Evolutionary conservation across 2,113 vertebrate species (phyloP).

Genomic region (Orientallactaga bullata): DNA sequence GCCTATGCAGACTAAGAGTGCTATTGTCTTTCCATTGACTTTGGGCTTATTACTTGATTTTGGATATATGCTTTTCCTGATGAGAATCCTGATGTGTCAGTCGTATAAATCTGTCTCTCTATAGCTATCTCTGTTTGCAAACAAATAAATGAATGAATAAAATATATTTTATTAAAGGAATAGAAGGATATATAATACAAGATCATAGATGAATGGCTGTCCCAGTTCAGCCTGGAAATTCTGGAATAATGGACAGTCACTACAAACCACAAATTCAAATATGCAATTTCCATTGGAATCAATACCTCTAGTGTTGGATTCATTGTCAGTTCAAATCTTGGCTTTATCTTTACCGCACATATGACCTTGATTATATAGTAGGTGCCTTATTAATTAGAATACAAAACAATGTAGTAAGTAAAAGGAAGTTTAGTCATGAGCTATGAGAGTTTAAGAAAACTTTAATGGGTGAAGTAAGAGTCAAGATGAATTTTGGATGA

Average conservation of each 20-base stretch:
- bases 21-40: neutral
- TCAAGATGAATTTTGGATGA: neutral
- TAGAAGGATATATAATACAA: neutral
- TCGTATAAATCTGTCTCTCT: neutral
- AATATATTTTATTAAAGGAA: neutral
- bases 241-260: neutral
- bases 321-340: slow-evolving; percentile 1
- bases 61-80: neutral
- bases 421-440: neutral
- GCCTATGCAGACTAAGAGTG: no score
- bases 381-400: neutral
- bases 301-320: neutral
- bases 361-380: neutral
- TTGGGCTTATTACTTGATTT: neutral
- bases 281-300: neutral
- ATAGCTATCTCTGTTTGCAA: no score
- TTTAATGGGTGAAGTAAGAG: neutral
- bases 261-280: neutral
- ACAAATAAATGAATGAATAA: neutral
- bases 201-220: neutral
- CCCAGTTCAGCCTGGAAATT: neutral
- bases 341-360: neutral
- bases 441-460: neutral
- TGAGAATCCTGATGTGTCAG: neutral
- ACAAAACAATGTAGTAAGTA: neutral